Evolutionary conservation across 2,797 vertebrate genomes (phyloP).

Genomic region (Tokudaia muenninki): DNA sequence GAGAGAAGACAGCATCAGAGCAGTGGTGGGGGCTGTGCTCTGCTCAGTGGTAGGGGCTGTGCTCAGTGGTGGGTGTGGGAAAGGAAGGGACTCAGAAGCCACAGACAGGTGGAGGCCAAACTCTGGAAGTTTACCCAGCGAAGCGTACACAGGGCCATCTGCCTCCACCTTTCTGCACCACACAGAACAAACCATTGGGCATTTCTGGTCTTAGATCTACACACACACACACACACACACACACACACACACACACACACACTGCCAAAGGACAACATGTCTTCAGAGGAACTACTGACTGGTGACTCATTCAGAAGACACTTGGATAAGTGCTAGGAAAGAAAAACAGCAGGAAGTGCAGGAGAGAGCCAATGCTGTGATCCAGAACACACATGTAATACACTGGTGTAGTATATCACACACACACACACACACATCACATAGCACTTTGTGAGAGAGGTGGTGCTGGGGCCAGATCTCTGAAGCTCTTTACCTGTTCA

Average conservation of each 20-base stretch:
- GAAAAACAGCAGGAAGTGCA: conserved; percentile 70
- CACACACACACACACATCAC: too few relatives aligned
- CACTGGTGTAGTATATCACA: background rate
- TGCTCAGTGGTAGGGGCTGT: background rate
- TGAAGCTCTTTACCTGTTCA: background rate
- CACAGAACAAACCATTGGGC: background rate
- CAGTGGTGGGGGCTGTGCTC: background rate
- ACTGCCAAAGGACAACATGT: background rate
- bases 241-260: background rate
- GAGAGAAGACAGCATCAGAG: background rate
- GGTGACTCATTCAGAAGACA: conserved; percentile 7
- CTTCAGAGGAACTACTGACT: conserved; percentile 26
- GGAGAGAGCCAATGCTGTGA: background rate
- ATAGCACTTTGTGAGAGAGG: background rate
- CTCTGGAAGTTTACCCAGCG: background rate
- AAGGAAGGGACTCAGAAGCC: background rate
- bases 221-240: background rate
- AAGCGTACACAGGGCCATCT: background rate
- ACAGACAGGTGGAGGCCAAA: background rate
- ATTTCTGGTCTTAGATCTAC: background rate
- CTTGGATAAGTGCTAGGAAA: background rate
- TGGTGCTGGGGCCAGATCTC: background rate
- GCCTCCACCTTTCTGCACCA: background rate
- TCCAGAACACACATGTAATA: background rate
- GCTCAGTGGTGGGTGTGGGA: background rate